phyloP scores from a whole-genome alignment of 2,797 vertebrate genomes.

The Halcyon smyrnensis region DNA sequence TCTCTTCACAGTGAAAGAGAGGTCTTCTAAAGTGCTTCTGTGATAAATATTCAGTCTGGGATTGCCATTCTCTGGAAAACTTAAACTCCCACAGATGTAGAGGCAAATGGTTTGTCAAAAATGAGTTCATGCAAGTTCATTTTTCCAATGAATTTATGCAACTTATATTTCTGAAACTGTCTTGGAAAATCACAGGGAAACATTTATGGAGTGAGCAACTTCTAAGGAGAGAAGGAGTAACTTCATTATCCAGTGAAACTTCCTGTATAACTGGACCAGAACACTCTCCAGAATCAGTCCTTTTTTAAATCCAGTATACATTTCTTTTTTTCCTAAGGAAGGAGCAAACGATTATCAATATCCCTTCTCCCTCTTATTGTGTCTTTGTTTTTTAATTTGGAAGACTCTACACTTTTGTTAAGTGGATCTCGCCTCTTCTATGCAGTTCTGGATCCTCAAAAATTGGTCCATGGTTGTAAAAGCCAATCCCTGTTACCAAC shows the following conservation, averaged over 20 bases:
- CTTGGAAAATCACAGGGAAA: neutral
- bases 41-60: neutral
- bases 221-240: neutral
- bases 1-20: neutral
- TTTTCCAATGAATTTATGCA: neutral
- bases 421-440: neutral
- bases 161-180: neutral
- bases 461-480: neutral
- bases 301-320: neutral
- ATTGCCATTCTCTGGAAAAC: neutral
- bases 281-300: neutral
- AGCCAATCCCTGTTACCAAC: neutral
- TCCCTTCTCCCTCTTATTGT: neutral
- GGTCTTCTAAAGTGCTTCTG: neutral
- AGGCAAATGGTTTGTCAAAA: neutral
- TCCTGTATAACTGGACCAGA: neutral
- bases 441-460: neutral
- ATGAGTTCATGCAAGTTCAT: neutral
- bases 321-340: neutral
- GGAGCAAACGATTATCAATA: neutral
- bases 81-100: neutral
- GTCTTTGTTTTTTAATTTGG: neutral
- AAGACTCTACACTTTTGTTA: neutral
- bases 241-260: neutral
- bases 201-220: neutral